A percentile compares a stretch with the other conserved stretches of the same genome.
Conservation (phyloP, 2,888 invertebrate genomes). For the Rhamnusium bicolor region DNA sequence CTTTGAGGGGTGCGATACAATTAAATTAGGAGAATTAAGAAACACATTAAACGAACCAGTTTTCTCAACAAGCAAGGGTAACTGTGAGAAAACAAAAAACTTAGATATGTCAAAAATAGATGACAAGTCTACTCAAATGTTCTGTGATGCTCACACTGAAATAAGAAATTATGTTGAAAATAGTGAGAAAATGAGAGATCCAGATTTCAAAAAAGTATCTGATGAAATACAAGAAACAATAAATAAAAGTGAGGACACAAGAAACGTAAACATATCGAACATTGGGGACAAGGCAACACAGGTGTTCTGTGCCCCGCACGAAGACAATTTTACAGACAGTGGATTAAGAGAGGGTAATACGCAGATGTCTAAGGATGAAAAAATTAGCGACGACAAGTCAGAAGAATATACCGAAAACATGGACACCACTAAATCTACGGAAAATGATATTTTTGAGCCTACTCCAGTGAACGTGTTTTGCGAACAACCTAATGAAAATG, state of each 20-base stretch:
- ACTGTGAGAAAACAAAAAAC: constrained; percentile 32
- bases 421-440: constrained; percentile 1
- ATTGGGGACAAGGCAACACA: not conserved
- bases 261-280: not conserved
- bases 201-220: not conserved
- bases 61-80: not conserved
- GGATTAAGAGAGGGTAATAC: not conserved
- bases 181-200: not conserved
- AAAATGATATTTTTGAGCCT: not conserved
- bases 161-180: not conserved
- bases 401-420: not conserved
- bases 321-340: not conserved
- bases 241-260: not conserved
- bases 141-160: constrained; percentile 24
- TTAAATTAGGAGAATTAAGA: not conserved
- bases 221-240: not conserved
- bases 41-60: not conserved
- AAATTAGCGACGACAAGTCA: not conserved
- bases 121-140: constrained; percentile 39
- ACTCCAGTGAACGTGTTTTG: constrained; percentile 17
- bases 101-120: constrained; percentile 5
- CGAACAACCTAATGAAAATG: constrained; percentile 18
- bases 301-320: not conserved
- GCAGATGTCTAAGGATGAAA: not conserved
- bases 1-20: too few species aligned